Base-by-base conservation (phyloP, 1,140 invertebrate genomes). In the Tetragnatha versicolor region DNA sequence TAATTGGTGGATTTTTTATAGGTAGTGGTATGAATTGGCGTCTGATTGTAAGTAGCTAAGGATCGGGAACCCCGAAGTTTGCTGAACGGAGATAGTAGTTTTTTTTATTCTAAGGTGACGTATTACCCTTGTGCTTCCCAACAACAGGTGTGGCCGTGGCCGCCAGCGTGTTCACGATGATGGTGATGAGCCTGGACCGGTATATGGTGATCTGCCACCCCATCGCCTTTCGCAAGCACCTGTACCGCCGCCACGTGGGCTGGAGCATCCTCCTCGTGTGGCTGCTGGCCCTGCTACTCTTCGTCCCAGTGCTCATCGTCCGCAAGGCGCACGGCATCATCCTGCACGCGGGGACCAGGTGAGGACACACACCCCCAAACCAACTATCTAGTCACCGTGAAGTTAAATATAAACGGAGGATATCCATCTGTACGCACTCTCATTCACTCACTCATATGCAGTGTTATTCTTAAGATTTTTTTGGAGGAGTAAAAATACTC, bases 111-210 rank as follows among this genome's bases (percentile, higher is more conserved):
- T 53, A 25, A 12, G 2, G 3, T 47, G 12, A 12, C 42, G 20
- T 47, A 47, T 17, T 20, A 2, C 3, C 42, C 42, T 20, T n/a
- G n/a, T 45, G n/a, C 25, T 60, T 60, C 55, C 20, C 14, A 6
- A 7, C n/a, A n/a, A 5, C 49, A 93, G 92, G 91, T 47, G 90
- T 93, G 7, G 89, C 91, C 10, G 92, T 93, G 1, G 90, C 90
- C 1, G 91, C 91, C 2, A 92, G 91, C 80, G 90, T 93, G 31
- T 93, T 92, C 84, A 93, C 92, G 1, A 92, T 93, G 72, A 91
- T 91, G 0, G 91, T 91, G 0, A 92, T 93, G 90, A 92, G 91
- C 39, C 87, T 93, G 25, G 92, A 93, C 83, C 87, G 92, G 37
- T 84, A 82, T 82, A 84, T 93, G 49, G 92, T 92, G 7, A 93